Evolutionary conservation across 2,888 invertebrate genomes (phyloP).

Genomic region (Tinea semifulvella): DNA sequence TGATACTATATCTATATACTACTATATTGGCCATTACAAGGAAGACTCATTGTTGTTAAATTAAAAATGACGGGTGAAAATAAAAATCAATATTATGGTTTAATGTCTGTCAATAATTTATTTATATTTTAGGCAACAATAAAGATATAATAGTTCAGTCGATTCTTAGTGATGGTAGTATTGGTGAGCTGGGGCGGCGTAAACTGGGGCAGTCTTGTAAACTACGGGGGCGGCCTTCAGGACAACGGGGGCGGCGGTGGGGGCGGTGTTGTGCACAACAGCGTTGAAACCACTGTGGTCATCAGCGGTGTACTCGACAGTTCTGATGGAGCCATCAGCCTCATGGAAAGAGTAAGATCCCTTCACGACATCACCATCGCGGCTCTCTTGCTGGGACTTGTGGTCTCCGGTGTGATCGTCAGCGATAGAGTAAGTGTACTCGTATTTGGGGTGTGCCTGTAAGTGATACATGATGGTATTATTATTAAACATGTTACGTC

Average conservation of each 20-base stretch:
- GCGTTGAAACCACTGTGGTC: constrained; percentile 49
- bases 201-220: constrained; percentile 22
- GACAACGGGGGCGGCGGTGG: constrained; percentile 30
- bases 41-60: too few relatives aligned
- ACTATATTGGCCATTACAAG: too few relatives aligned
- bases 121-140: neutral
- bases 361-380: constrained; percentile 63
- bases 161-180: constrained; percentile 29
- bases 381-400: constrained; percentile 61
- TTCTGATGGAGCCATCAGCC: constrained; percentile 64
- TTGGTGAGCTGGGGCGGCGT: constrained; percentile 26
- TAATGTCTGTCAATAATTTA: neutral
- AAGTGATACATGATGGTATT: neutral
- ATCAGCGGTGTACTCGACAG: constrained; percentile 63
- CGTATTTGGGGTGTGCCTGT: constrained; percentile 53
- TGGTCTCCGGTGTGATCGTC: constrained; percentile 67
- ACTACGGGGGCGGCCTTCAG: constrained; percentile 32
- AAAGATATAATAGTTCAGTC: neutral
- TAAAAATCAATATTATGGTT: neutral
- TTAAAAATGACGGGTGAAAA: too few relatives aligned
- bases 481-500: neutral
- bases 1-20: too few relatives aligned
- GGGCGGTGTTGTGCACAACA: constrained; percentile 41
- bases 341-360: constrained; percentile 64
- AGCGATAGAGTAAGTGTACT: constrained; percentile 63